Conservation (phyloP, 2,888 invertebrate genomes). For the Amphipoea oculea region DNA sequence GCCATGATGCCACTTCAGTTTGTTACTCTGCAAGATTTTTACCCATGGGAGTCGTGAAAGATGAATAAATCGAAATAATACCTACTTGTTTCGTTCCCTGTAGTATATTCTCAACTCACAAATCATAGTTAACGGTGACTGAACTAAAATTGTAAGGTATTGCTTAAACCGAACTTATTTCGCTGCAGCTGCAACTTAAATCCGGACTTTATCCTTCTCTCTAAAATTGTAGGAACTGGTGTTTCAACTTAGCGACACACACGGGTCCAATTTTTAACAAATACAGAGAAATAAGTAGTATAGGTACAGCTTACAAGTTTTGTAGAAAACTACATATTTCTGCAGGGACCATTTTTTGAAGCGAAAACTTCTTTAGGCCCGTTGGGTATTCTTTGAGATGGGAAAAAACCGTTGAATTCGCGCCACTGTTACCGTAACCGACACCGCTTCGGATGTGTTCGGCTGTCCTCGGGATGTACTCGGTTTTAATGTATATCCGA, state of each 20-base stretch:
- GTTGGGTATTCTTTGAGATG: too few species aligned
- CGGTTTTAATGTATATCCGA: too few species aligned
- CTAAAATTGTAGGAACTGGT: slow-evolving; percentile 20
- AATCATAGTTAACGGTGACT: slow-evolving; percentile 55
- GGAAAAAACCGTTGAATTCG: too few species aligned
- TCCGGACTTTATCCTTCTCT: slow-evolving; percentile 61
- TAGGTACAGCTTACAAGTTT: background rate
- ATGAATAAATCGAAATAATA: too few species aligned
- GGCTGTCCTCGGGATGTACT: too few species aligned
- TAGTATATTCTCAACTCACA: slow-evolving; percentile 11
- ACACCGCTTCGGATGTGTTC: too few species aligned
- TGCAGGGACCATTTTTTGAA: background rate
- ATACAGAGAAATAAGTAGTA: background rate
- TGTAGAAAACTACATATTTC: background rate
- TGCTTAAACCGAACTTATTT: slow-evolving; percentile 71
- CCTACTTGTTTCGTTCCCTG: too few species aligned
- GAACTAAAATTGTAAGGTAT: slow-evolving; percentile 68
- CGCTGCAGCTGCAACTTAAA: slow-evolving; percentile 66
- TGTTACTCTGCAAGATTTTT: too few species aligned
- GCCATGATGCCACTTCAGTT: too few species aligned
- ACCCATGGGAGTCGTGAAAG: too few species aligned
- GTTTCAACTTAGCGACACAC: slow-evolving; percentile 32
- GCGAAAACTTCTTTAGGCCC: too few species aligned
- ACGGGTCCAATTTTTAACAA: slow-evolving; percentile 15
- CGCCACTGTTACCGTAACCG: too few species aligned